phyloP scores from a whole-genome alignment of 2,797 vertebrate genomes.

The Cuculus canorus region DNA sequence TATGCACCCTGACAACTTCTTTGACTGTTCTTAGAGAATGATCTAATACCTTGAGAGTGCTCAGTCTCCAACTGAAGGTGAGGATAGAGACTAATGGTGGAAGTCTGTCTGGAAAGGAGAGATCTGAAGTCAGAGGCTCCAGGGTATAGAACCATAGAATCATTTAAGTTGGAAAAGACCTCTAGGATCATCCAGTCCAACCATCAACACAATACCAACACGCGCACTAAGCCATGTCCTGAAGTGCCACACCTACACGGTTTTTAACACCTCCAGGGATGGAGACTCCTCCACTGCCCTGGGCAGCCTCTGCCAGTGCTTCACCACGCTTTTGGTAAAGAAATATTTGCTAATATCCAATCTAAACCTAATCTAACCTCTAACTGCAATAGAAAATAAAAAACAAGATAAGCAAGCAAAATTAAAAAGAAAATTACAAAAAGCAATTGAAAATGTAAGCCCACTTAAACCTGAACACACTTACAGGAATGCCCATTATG shows the following conservation, averaged over 20 bases:
- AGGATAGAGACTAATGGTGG: background rate
- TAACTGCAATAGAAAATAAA: background rate
- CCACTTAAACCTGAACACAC: slow-evolving; percentile 44
- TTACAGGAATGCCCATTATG: slow-evolving; percentile 86
- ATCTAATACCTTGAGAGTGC: background rate
- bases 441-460: background rate
- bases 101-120: background rate
- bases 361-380: background rate
- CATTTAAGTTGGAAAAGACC: no score
- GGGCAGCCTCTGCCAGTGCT: no score
- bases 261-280: no score
- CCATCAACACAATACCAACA: no score
- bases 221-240: no score
- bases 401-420: background rate
- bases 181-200: no score
- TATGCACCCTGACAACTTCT: background rate
- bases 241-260: no score
- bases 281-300: no score
- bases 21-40: background rate
- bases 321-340: no score
- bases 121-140: background rate
- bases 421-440: background rate
- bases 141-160: background rate
- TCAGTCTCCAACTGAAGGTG: background rate
- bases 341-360: no score